Conservation (phyloP, 2,888 invertebrate genomes). For the Cynaeus angustus region DNA sequence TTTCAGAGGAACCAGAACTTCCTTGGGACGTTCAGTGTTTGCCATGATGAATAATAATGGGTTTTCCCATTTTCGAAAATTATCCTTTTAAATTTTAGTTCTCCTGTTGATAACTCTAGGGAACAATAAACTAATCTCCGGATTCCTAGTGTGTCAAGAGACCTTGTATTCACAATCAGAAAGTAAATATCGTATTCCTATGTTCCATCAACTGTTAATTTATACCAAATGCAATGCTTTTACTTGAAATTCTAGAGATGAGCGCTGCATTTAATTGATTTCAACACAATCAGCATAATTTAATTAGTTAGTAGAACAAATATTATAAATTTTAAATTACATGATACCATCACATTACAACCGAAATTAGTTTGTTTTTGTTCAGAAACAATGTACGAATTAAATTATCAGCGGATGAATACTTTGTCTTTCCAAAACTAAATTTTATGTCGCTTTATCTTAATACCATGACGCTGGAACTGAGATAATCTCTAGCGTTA, state of each 20-base stretch:
- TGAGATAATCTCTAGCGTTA: too few relatives aligned
- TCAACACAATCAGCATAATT: background rate
- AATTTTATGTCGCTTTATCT: too few relatives aligned
- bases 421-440: too few relatives aligned
- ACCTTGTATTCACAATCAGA: too few relatives aligned
- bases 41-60: constrained; percentile 19
- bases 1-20: constrained; percentile 12
- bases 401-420: too few relatives aligned
- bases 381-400: too few relatives aligned
- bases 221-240: background rate
- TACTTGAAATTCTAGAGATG: background rate
- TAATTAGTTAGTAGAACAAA: background rate
- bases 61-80: constrained; percentile 9
- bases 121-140: background rate
- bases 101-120: background rate
- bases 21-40: background rate
- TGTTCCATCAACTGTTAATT: too few relatives aligned
- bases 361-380: too few relatives aligned
- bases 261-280: constrained; percentile 4
- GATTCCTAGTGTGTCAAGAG: too few relatives aligned
- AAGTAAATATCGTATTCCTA: too few relatives aligned
- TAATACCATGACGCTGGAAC: too few relatives aligned
- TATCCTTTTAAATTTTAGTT: background rate
- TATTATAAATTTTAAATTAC: background rate
- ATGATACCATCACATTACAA: background rate